A percentile compares a stretch with the other conserved stretches of the same genome.
Evolutionary conservation across 2,797 vertebrate genomes (phyloP).

Genomic region (Muraenolepis orangiensis): DNA sequence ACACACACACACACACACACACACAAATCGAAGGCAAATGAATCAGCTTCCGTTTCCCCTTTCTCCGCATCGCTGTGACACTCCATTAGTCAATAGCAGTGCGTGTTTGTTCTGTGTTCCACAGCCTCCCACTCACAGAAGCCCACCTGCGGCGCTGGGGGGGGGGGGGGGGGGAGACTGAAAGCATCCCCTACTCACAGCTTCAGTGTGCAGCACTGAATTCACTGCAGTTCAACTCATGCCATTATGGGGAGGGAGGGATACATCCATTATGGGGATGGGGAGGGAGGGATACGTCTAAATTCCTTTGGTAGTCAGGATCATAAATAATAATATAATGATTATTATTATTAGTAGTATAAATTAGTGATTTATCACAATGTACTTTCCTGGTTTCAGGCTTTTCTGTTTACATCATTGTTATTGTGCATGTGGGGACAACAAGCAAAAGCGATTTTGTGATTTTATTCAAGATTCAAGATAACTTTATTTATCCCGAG

Average conservation of each 20-base stretch:
- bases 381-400: neutral
- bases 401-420: neutral
- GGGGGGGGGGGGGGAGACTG: too few relatives aligned
- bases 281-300: neutral
- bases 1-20: too few relatives aligned
- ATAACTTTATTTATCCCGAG: too few relatives aligned
- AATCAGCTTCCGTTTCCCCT: slow-evolving; percentile 16
- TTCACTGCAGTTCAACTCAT: neutral
- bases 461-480: too few relatives aligned
- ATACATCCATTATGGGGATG: too few relatives aligned
- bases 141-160: neutral
- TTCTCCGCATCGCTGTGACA: slow-evolving; percentile 43
- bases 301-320: neutral
- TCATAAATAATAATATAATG: neutral
- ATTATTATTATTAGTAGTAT: neutral
- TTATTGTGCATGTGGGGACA: neutral
- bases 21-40: neutral
- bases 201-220: neutral
- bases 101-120: too few relatives aligned
- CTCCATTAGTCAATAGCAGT: slow-evolving; percentile 32
- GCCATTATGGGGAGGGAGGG: too few relatives aligned
- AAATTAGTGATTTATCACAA: neutral
- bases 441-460: slow-evolving; percentile 11
- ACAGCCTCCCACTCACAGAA: slow-evolving; percentile 10
- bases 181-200: neutral